Evolutionary conservation across 2,113 vertebrate species (phyloP).

Genomic region (Micromys minutus): DNA sequence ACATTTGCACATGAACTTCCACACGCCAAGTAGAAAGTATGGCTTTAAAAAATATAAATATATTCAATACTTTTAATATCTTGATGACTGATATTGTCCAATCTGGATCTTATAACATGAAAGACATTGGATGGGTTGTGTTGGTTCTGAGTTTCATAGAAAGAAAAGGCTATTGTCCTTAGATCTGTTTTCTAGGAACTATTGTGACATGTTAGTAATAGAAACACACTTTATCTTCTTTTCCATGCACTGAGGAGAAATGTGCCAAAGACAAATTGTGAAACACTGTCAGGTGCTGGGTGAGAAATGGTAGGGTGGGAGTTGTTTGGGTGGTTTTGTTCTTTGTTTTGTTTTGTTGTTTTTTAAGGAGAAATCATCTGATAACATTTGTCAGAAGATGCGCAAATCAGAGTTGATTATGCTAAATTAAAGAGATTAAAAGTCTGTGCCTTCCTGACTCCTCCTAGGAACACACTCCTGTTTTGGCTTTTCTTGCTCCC

Average conservation of each 20-base stretch:
- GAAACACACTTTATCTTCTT: not conserved
- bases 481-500: constrained; percentile 47
- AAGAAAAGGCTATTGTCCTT: not conserved
- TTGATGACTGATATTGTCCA: not conserved
- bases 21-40: not conserved
- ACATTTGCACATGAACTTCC: not conserved
- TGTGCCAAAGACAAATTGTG: not conserved
- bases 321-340: no score
- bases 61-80: not conserved
- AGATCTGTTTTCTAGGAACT: not conserved
- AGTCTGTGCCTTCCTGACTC: not conserved
- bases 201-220: not conserved
- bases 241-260: not conserved
- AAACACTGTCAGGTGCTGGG: not conserved
- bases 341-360: not conserved
- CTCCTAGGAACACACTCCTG: no score
- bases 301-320: not conserved
- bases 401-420: constrained; percentile 46
- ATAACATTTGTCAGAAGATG: not conserved
- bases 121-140: not conserved
- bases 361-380: constrained; percentile 8
- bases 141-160: not conserved
- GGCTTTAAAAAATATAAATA: not conserved
- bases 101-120: not conserved
- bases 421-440: constrained; percentile 39